Base-by-base conservation (phyloP, 2,113 vertebrate genomes). In the Sebastes fasciatus region DNA sequence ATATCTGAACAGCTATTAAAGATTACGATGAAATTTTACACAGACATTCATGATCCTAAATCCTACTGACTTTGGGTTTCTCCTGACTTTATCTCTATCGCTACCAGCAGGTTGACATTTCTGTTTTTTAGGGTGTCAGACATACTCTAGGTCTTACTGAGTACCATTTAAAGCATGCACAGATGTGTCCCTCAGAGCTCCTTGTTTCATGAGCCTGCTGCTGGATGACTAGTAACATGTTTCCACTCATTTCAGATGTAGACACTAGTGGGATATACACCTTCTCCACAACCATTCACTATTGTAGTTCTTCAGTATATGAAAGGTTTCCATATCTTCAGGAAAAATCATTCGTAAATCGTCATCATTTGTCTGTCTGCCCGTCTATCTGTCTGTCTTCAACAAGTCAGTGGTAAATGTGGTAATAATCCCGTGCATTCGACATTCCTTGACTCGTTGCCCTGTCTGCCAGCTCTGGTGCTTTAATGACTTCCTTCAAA, bases 401-500 rank as follows among this genome's bases (percentile, higher is more conserved):
- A 14, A 26, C 40, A 23, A 11, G 21, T 57, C 66, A 11, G 1
- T 46, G 74, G 69, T 72, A 52, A 68, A 42, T 16, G 23, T 70
- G 43, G 42, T 61, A 26, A 52, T 14, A 57, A 70, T 70, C 49
- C 23, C 49, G 0, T 69, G 67, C 72, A 58, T 74, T 82, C 14
- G 0, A 71, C 73, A 75, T 79, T 84, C 69, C 49, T 74, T 49
- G 34, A 54, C 76, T 65, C 6, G 21, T 16, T 16, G 42, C 23
- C 43, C 43, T 21, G 66, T 77, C 79, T 80, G 76, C 70, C 67
- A 14, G 43, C 42, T 68, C 51, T 69, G 60, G 58, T 2, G 0
- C 46, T 68, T 89, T 88, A 63, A 79, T 68, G 42, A 72, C 49
- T 86, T 86, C 73, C 54, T 74, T 45, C 46, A 43, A 70, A 84